Evolutionary conservation across 2,888 invertebrate species (phyloP).

Genomic region (Lithosia quadra): DNA sequence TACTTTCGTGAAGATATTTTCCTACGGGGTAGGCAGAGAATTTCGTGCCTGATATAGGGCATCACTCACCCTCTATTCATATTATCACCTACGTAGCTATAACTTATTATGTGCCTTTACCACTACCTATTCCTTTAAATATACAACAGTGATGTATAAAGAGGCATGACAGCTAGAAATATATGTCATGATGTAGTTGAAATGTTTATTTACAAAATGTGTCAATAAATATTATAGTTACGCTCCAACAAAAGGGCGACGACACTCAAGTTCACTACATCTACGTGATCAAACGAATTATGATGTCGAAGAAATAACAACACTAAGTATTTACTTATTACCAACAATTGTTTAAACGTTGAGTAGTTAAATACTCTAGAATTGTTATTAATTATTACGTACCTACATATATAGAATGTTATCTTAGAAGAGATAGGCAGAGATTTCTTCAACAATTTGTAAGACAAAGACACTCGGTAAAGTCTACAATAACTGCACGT

Average conservation of each 20-base stretch:
- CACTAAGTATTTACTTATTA: background rate
- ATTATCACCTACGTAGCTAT: too few species aligned
- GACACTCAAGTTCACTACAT: background rate
- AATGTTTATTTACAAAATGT: slow-evolving; percentile 12
- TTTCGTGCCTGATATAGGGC: too few species aligned
- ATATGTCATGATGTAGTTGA: background rate
- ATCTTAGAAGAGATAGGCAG: too few species aligned
- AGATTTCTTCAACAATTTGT: too few species aligned
- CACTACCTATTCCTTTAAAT: too few species aligned
- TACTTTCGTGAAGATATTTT: too few species aligned
- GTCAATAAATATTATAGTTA: background rate
- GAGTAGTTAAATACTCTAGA: background rate
- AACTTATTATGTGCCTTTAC: too few species aligned
- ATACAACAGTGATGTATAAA: background rate
- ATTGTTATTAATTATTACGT: background rate
- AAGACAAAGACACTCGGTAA: too few species aligned
- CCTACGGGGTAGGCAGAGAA: too few species aligned
- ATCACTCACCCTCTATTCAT: too few species aligned
- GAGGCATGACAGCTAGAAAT: background rate
- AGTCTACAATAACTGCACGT: background rate
- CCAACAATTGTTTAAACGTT: background rate
- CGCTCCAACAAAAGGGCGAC: background rate
- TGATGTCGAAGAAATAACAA: background rate
- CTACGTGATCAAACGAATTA: background rate
- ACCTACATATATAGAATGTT: too few species aligned